These are phyloP conservation scores for Grallaria varia DNA, from an alignment of 2,113 vertebrate genomes.

Conservation along the genomic window DNA sequence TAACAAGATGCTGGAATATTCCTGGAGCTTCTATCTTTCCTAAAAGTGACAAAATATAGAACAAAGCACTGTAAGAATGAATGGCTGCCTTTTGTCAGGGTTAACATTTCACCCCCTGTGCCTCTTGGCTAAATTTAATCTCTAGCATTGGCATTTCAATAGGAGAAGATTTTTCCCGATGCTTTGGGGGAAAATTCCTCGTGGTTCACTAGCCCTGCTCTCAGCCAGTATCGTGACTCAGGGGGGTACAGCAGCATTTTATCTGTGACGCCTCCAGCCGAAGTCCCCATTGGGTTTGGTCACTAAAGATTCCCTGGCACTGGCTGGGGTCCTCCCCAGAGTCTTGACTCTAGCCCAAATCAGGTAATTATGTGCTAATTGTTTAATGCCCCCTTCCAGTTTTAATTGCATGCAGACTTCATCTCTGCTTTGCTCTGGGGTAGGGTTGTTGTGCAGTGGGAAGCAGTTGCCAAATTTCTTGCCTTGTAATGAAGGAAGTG, in stretches of 20 bases:
- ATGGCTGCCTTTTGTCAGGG: not conserved
- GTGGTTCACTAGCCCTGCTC: not conserved
- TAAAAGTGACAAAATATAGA: not conserved
- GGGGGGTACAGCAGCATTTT: not conserved
- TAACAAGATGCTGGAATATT: not conserved
- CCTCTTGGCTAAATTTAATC: not conserved
- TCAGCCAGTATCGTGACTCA: accelerated
- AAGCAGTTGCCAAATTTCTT: slow-evolving; percentile 51
- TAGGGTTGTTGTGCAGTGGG: not conserved
- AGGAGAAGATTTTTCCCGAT: not conserved
- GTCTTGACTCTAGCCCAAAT: not conserved
- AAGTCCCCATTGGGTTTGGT: not conserved
- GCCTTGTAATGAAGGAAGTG: slow-evolving; percentile 60
- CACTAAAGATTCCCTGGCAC: slow-evolving; percentile 9
- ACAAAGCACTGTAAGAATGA: not conserved
- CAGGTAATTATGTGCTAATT: slow-evolving; percentile 62
- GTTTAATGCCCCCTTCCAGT: slow-evolving; percentile 50
- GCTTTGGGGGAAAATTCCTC: not conserved
- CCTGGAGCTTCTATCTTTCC: not conserved
- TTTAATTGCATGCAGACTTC: slow-evolving; percentile 53
- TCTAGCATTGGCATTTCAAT: not conserved
- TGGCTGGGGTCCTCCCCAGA: not conserved
- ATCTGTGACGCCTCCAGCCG: not conserved
- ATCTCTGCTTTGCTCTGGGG: slow-evolving; percentile 35
- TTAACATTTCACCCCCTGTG: not conserved